Base-by-base conservation (phyloP, 2,797 vertebrate species). In the Spheniscus humboldti region DNA sequence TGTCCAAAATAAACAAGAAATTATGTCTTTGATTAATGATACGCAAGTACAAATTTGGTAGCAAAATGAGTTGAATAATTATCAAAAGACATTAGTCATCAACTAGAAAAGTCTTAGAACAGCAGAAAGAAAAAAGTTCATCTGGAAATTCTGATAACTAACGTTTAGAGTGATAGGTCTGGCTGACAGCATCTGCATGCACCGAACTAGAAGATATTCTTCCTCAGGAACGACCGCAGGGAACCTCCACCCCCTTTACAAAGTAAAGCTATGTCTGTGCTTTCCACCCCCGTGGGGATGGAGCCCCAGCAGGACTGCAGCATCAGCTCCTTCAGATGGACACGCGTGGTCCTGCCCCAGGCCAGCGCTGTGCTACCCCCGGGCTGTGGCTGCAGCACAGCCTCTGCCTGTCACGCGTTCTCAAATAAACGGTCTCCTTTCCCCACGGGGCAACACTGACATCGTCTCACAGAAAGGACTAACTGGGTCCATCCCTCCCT, bases 231-330 rank as follows among this genome's bases (percentile, higher is more conserved):
- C 14, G 60, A 45, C 7, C 6, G 0, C 14, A 10, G 76, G 39
- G 55, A 80, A 48, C 30, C 52, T 33, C 18, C 28, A 64, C 2
- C 14, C 19, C 16, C 6, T 0, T 7, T 2, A 4, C 0, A 2
- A 45, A 41, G 30, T 2, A 17, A 66, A 76, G 45, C 22, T 48
- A 18, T 15, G 84, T 33, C 28, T 23, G 27, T 55, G 27, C 59
- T 19, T 41, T 12, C 75, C 28, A 43, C 6, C 22, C 2, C 0
- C 0, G 0, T 0, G 7, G 18, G 52, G 30, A 77, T 6, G 1
- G 87, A 71, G 50, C 30, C 27, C 0, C 1, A 17, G 57, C 69
- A 55, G 66, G 48, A 35, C 37, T 2, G 28, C 63, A 75, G 48
- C 64, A 12, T 6, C 56, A 10, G 28, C 64, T 37, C 59, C 81